Percentiles rank a stretch among this genome's conserved stretches.
Conservation (phyloP, 2,797 vertebrate species). For the Leptatherina wallacei region DNA sequence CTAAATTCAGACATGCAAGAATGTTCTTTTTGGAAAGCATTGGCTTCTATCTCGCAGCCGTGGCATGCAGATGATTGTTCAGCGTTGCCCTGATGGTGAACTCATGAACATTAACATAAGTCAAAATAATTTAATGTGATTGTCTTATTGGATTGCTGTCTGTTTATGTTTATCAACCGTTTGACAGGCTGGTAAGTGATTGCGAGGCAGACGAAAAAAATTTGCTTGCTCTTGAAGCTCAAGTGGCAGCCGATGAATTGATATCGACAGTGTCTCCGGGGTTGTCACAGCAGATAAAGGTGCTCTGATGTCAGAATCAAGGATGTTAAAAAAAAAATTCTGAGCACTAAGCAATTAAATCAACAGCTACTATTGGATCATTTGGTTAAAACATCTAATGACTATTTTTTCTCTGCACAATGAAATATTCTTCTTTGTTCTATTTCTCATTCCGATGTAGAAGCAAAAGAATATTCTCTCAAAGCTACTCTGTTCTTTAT, state of each 20-base stretch:
- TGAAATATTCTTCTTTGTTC: not conserved
- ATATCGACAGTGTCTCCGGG: too few species aligned
- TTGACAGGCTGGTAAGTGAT: not conserved
- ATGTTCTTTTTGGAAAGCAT: not conserved
- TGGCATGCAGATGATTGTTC: not conserved
- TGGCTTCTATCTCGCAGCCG: not conserved
- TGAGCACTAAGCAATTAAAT: not conserved
- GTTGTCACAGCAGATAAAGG: not conserved
- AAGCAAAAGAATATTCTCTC: constrained; percentile 5
- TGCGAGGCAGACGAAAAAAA: not conserved
- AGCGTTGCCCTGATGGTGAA: not conserved
- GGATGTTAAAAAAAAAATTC: not conserved
- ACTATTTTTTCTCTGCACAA: not conserved
- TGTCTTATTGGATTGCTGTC: not conserved
- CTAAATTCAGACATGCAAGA: not conserved
- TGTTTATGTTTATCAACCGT: not conserved
- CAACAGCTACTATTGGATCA: not conserved
- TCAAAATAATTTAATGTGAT: not conserved
- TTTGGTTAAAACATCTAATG: not conserved
- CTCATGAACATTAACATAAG: not conserved
- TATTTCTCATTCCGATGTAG: not conserved
- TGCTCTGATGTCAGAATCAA: not conserved
- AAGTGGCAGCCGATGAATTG: too few species aligned
- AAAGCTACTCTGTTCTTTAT: constrained; percentile 24
- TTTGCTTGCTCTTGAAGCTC: too few species aligned